Percentiles rank a stretch among this genome's conserved stretches.
Conservation (phyloP, 1,140 invertebrate genomes). For the Cherax destructor region DNA sequence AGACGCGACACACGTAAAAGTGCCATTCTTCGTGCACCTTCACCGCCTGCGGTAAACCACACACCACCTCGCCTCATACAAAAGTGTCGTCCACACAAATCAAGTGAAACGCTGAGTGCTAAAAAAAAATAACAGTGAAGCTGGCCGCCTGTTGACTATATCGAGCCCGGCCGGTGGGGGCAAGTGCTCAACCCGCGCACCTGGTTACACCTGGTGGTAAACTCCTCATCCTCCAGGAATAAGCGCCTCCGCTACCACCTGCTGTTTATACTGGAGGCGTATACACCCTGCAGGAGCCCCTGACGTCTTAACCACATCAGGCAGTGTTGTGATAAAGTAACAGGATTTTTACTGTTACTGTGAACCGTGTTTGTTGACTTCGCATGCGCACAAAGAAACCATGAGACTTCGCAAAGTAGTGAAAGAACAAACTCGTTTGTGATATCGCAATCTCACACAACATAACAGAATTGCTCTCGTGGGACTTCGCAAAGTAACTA, state of each 20-base stretch:
- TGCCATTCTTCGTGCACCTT: conserved; percentile 48
- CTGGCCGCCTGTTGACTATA: conserved; percentile 24
- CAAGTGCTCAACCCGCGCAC: conserved; percentile 3
- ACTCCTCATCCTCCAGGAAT: background rate
- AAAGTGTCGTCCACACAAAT: conserved; percentile 46
- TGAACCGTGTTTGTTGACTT: background rate
- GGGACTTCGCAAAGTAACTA: no score
- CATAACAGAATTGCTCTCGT: no score
- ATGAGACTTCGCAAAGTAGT: background rate
- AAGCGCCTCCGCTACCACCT: background rate
- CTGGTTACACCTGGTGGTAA: background rate
- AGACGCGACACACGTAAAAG: conserved; percentile 53
- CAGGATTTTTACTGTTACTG: background rate
- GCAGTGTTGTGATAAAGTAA: background rate
- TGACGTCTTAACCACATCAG: background rate
- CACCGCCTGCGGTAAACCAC: conserved; percentile 37
- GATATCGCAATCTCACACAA: no score
- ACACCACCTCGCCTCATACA: conserved; percentile 7
- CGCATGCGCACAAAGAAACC: background rate
- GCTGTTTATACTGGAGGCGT: background rate
- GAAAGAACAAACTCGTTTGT: background rate
- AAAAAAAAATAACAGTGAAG: conserved; percentile 23
- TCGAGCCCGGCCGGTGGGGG: background rate
- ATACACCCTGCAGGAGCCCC: background rate
- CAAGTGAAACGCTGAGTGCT: conserved; percentile 48